These are phyloP conservation scores for Gymnorhina tibicen DNA, from an alignment of 2,113 vertebrate genomes.

Conservation along the genomic window DNA sequence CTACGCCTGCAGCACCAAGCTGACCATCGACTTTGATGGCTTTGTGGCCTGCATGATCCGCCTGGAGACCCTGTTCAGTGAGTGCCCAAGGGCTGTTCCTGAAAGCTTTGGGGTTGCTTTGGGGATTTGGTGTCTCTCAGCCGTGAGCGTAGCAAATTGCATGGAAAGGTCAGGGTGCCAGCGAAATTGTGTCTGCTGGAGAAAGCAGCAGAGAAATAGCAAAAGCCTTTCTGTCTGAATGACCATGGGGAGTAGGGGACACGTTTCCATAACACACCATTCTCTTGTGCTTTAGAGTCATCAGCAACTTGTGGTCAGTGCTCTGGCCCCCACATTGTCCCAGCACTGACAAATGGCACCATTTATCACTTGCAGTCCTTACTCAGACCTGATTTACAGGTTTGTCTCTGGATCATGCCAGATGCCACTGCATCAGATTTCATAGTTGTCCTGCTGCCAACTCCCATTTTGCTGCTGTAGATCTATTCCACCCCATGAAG, in stretches of 20 bases:
- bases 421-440: background rate
- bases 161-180: background rate
- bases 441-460: background rate
- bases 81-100: slow-evolving; percentile 32
- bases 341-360: background rate
- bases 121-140: background rate
- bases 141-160: background rate
- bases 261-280: background rate
- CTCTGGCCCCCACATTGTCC: background rate
- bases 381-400: background rate
- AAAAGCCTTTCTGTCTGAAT: background rate
- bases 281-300: background rate
- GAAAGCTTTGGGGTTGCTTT: background rate
- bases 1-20: slow-evolving; percentile 65
- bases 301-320: background rate
- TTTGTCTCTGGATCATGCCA: background rate
- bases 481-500: background rate
- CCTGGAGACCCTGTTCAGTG: slow-evolving; percentile 89
- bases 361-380: background rate
- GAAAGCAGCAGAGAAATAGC: background rate
- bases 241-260: background rate
- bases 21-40: slow-evolving; percentile 83
- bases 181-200: background rate
- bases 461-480: background rate
- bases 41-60: slow-evolving; percentile 84